Evolutionary conservation across 2,797 vertebrate species (phyloP).

Genomic region (Sitta carolinensis): DNA sequence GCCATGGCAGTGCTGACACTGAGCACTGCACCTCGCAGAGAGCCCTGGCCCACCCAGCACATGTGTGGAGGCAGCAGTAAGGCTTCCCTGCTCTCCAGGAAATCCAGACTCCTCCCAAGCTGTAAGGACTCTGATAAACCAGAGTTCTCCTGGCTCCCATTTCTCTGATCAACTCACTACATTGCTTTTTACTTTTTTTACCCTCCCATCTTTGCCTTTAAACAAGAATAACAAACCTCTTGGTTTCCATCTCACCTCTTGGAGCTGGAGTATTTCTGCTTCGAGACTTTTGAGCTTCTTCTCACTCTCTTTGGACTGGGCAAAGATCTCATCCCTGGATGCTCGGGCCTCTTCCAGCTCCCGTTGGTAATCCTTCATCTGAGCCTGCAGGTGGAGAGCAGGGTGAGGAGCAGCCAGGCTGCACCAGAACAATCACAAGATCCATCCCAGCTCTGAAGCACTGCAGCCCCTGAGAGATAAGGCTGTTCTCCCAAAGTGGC

Average conservation of each 20-base stretch:
- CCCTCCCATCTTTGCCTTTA: background rate
- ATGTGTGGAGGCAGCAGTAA: background rate
- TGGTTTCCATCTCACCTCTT: slow-evolving; percentile 82
- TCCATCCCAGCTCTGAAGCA: background rate
- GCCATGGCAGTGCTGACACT: background rate
- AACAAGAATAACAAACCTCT: background rate
- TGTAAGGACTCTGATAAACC: background rate
- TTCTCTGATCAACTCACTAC: background rate
- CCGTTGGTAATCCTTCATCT: slow-evolving; percentile 97
- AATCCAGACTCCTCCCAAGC: background rate
- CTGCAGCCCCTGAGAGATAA: background rate
- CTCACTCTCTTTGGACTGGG: slow-evolving; percentile 95
- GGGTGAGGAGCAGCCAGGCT: background rate
- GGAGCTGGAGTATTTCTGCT: slow-evolving; percentile 94
- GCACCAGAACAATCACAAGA: background rate
- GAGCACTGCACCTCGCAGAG: background rate
- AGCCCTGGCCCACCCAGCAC: background rate
- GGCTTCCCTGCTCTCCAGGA: background rate
- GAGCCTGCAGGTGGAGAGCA: slow-evolving; percentile 78
- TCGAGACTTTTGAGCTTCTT: slow-evolving; percentile 97
- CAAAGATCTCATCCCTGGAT: slow-evolving; percentile 96
- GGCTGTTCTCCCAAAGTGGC: background rate
- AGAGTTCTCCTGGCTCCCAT: background rate
- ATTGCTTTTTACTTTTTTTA: background rate
- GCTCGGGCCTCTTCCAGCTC: slow-evolving; percentile 94